phyloP scores from a whole-genome alignment of 1,140 invertebrate genomes.

The Hestina assimilis region DNA sequence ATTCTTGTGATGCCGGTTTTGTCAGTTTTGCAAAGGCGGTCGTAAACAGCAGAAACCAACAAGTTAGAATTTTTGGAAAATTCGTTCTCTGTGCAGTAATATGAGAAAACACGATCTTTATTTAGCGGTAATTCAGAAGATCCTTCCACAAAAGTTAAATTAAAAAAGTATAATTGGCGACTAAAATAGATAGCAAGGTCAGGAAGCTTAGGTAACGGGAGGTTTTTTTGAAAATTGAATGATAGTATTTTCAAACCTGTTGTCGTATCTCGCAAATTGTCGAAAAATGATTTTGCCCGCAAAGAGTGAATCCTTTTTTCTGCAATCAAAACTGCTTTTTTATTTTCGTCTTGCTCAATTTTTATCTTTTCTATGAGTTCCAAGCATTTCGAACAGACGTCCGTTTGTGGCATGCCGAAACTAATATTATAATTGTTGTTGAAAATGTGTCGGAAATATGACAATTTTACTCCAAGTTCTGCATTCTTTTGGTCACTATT shows the following conservation, averaged over 20 bases:
- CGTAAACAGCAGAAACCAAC: conserved; percentile 13
- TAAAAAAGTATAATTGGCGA: conserved; percentile 52
- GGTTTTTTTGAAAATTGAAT: conserved; percentile 66
- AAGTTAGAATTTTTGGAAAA: too few species aligned
- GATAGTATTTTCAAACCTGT: conserved; percentile 32
- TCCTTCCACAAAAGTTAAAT: conserved; percentile 49
- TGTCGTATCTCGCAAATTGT: conserved; percentile 38
- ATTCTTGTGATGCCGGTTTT: conserved; percentile 6
- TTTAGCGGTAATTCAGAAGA: conserved; percentile 37
- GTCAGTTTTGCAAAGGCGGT: conserved; percentile 30
- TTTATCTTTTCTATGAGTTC: conserved; percentile 8
- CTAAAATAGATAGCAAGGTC: conserved; percentile 54
- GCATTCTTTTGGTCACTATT: conserved; percentile 2
- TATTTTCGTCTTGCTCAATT: background rate
- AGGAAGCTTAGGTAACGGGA: conserved; percentile 43
- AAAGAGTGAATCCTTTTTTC: conserved; percentile 31
- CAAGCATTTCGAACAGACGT: conserved; percentile 20
- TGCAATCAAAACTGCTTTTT: conserved; percentile 1
- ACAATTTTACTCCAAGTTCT: background rate
- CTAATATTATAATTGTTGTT: conserved; percentile 17
- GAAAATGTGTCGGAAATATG: conserved; percentile 11
- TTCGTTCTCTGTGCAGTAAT: conserved; percentile 45
- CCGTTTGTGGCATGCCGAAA: conserved; percentile 16
- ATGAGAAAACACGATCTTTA: conserved; percentile 37
- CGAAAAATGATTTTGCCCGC: conserved; percentile 45